These are phyloP conservation scores for Clarias gariepinus DNA, from an alignment of 2,113 vertebrate genomes.

Conservation along the genomic window DNA sequence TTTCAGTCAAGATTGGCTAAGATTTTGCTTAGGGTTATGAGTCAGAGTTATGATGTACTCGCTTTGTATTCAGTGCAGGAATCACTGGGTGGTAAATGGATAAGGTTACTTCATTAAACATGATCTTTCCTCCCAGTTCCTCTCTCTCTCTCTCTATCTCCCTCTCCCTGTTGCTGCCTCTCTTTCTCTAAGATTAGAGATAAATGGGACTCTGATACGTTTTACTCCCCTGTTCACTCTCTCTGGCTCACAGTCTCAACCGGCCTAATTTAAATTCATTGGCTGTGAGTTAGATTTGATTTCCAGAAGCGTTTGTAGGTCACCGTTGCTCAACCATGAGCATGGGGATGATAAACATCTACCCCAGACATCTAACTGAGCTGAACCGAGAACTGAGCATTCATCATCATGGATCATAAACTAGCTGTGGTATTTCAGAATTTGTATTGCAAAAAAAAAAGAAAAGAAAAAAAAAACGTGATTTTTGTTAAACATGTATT, in stretches of 20 bases:
- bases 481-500: neutral
- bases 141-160: neutral
- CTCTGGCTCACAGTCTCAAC: neutral
- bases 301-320: constrained; percentile 9
- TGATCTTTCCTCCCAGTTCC: constrained; percentile 6
- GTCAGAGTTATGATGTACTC: neutral
- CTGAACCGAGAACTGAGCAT: neutral
- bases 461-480: neutral
- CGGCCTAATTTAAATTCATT: constrained; percentile 7
- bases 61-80: constrained; percentile 11
- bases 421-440: neutral
- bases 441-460: neutral
- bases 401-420: neutral
- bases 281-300: constrained; percentile 10
- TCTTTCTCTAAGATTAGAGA: constrained; percentile 4
- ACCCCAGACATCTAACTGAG: neutral
- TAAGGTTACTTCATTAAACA: constrained; percentile 25
- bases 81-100: neutral
- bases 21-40: neutral
- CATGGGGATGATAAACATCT: neutral
- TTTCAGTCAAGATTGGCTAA: neutral
- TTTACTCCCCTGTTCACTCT: neutral
- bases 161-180: neutral
- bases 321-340: neutral
- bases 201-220: constrained; percentile 4